Evolutionary conservation across 30 jellyfish, hydroid and myxozoan genomes (phyloP), one percentile per base, ranked within the genome.

Genomic region (Aurelia sp.): DNA sequence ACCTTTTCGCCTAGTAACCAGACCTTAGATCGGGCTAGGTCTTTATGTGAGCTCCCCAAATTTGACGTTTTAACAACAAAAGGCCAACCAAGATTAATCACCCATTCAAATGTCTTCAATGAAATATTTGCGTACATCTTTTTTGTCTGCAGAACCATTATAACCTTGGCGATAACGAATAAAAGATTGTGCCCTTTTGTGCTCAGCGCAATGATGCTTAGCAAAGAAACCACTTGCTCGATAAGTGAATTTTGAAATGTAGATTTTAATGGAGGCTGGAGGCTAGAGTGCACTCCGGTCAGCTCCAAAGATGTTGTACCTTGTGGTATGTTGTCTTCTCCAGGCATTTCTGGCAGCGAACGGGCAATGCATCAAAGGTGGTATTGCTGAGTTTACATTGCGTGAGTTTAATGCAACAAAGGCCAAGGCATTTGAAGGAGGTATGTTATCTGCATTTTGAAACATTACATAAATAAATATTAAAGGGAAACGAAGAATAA

Each of bases 41-140:
- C 33, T 27, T 27, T 27, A 27, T 27, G 33, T 27, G 1, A 27
- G 51, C 51, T 8, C 55, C 55, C 55, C 15, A 7, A 44, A 8
- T 8, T 41, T 44, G 55, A 44, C 16, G 55, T 44, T 44, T 44
- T 8, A 8, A 44, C 55, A 44, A 44, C 55, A 44, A 44, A 44
- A 44, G 55, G 15, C 55, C 55, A 44, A 44, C 55, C 55, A 44
- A 44, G 55, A 44, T 44, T 44, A 44, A 44, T 44, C 55, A 44
- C 55, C 55, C 6, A 44, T 44, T 44, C 55, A 44, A 44, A 44
- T 44, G 55, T 44, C 55, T 44, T 44, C 55, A 44, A 44, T 22
- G 16, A 61, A 61, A n/a, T 61, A 8, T n/a, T 61, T 61, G 71
- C 38, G 75, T 64, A 64, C 75, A 20, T 21, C 75, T 21, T 21